phyloP scores from a whole-genome alignment of 2,113 vertebrate genomes.

The human (Homo sapiens) region GRCh38 chr5:61027501-61028000 shows the following conservation, averaged over 20 bases:
- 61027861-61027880: slow-evolving; percentile 9
- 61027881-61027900: not conserved
- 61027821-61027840: slow-evolving; percentile 8
- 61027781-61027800: not conserved
- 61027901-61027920: slow-evolving; percentile 19
- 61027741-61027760: slow-evolving; percentile 5
- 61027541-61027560: not conserved
- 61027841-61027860: not conserved
- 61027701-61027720: not conserved
- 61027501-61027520: slow-evolving; percentile 2
- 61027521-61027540: not conserved
- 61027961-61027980: not conserved
- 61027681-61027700: not conserved
- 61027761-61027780: slow-evolving; percentile 19
- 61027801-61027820: slow-evolving; percentile 19
- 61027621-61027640: not conserved
- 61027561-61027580: not conserved
- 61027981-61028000: not conserved
- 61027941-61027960: not conserved
- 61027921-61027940: not conserved
- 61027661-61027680: not conserved
- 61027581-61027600: slow-evolving; percentile 34
- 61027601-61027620: not conserved
- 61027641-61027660: not conserved
- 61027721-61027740: not conserved